These are phyloP conservation scores for Polyploca ridens DNA, from an alignment of 2,888 invertebrate genomes.

Conservation along the genomic window DNA sequence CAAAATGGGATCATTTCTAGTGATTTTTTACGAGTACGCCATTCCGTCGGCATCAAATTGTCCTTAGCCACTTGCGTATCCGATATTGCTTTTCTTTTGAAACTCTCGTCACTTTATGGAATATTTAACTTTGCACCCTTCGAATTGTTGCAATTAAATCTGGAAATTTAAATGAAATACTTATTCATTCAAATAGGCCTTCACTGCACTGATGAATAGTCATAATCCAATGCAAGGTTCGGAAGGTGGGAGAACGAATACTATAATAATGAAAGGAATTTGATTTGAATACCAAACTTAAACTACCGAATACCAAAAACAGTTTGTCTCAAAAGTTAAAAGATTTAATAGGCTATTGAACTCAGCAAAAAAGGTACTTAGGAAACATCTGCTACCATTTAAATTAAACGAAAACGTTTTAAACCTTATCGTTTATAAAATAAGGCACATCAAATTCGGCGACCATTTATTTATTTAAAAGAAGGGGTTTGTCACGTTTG, in stretches of 20 bases:
- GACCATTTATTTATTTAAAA: conserved; percentile 13
- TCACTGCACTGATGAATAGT: too few species aligned
- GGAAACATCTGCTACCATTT: background rate
- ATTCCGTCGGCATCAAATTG: conserved; percentile 78
- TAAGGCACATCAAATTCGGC: background rate
- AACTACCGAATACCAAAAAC: background rate
- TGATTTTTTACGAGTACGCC: conserved; percentile 82
- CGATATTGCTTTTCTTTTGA: conserved; percentile 81
- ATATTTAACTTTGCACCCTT: conserved; percentile 70
- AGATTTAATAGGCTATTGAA: background rate
- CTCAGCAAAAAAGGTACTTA: background rate
- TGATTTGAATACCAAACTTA: background rate
- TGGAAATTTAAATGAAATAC: background rate
- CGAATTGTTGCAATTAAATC: conserved; percentile 37
- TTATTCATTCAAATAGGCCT: too few species aligned
- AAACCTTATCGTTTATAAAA: background rate
- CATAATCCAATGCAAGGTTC: too few species aligned
- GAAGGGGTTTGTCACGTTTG: conserved; percentile 54
- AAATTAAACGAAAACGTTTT: background rate
- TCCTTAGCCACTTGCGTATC: conserved; percentile 82
- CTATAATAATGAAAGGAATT: too few species aligned
- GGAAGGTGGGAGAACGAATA: too few species aligned
- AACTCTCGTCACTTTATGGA: conserved; percentile 75
- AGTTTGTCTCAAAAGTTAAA: background rate
- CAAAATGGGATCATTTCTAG: conserved; percentile 83